phyloP scores from a whole-genome alignment of 53 echinoderm and acorn worm species.

The Temnopleurus reevesii region DNA sequence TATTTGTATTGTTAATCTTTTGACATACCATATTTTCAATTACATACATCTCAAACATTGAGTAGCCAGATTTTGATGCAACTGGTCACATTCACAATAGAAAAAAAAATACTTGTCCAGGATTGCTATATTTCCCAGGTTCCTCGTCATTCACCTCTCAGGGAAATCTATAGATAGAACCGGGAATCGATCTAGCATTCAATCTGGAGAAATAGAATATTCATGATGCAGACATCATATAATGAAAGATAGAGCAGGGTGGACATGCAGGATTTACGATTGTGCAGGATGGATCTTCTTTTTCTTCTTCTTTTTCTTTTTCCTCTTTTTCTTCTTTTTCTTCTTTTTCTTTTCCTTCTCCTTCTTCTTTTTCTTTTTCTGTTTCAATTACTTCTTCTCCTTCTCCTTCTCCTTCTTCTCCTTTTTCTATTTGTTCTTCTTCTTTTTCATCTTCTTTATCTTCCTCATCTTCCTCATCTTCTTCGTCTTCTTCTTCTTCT shows the following conservation, averaged over 20 bases:
- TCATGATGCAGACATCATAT: background rate
- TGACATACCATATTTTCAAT: no score
- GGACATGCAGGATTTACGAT: background rate
- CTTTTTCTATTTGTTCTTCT: no score
- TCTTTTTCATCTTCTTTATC: no score
- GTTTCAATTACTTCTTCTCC: background rate
- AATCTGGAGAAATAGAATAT: background rate
- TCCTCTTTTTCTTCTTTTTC: background rate
- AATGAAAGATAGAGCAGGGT: no score
- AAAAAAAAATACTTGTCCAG: background rate
- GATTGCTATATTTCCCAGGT: background rate
- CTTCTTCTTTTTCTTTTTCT: background rate
- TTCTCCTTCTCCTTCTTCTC: background rate
- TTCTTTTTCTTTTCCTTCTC: background rate
- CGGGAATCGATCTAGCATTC: background rate
- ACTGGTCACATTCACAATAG: background rate
- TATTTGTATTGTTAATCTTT: no score
- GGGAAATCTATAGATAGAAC: background rate
- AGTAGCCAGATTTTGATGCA: background rate
- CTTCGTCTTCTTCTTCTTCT: no score
- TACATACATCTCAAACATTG: background rate
- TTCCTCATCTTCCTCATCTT: no score
- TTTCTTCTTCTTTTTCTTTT: background rate
- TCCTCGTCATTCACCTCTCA: background rate
- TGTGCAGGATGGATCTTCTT: no score